Conservation (phyloP, 2,888 invertebrate genomes). For the Cephus pygmeus region DNA sequence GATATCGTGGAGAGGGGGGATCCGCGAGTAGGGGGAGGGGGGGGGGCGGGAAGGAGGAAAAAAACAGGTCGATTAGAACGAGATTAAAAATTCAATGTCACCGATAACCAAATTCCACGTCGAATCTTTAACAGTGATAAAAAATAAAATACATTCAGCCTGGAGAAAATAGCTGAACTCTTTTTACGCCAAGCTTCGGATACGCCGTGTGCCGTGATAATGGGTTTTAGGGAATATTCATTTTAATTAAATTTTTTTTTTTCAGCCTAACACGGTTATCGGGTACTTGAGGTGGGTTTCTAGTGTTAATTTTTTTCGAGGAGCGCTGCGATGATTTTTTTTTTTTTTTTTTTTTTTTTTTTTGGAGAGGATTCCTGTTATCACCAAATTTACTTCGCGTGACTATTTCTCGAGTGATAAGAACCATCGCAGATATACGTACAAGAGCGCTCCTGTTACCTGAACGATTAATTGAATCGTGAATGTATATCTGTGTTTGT, state of each 20-base stretch:
- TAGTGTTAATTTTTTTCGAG: not conserved
- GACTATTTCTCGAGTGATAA: not conserved
- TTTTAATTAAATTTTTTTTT: too few species aligned
- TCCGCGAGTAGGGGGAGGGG: too few species aligned
- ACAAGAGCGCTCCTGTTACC: not conserved
- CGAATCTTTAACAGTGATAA: not conserved
- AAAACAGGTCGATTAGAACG: not conserved
- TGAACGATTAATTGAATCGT: not conserved
- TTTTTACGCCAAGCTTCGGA: not conserved
- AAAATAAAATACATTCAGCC: not conserved
- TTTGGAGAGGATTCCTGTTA: not conserved
- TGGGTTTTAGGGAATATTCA: too few species aligned
- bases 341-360: too few species aligned
- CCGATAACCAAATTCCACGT: slow-evolving; percentile 34
- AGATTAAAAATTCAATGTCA: slow-evolving; percentile 48
- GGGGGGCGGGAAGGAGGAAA: too few species aligned
- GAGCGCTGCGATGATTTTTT: not conserved
- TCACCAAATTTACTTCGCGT: not conserved
- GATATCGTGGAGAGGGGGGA: too few species aligned
- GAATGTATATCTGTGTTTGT: not conserved
- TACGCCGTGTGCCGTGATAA: too few species aligned
- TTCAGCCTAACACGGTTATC: too few species aligned
- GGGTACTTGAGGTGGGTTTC: too few species aligned
- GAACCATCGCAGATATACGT: not conserved
- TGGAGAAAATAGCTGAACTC: not conserved